phyloP scores from a whole-genome alignment of 2,113 vertebrate species.

The Ardeotis arabs region DNA sequence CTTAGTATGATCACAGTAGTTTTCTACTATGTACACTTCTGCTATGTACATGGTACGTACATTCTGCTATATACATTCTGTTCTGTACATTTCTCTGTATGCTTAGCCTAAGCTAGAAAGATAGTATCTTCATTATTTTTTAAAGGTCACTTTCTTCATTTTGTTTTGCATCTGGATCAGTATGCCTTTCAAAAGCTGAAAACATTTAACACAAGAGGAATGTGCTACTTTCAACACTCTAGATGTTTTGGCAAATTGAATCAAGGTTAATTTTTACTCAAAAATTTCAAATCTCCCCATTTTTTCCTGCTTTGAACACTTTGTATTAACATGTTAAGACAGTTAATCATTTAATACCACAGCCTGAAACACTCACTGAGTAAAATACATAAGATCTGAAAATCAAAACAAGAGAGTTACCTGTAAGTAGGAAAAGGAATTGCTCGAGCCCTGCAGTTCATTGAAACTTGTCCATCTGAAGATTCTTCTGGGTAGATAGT shows the following conservation, averaged over 20 bases:
- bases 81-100: too few species aligned
- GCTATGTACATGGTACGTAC: too few species aligned
- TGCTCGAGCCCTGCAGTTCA: conserved; percentile 90
- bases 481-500: conserved; percentile 97
- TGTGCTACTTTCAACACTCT: neutral
- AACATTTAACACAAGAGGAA: neutral
- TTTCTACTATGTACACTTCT: neutral
- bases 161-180: neutral
- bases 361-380: neutral
- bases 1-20: neutral
- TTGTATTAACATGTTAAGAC: neutral
- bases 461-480: conserved; percentile 89
- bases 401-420: conserved; percentile 71
- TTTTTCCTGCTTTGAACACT: neutral
- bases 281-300: neutral
- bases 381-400: neutral
- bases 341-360: neutral
- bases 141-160: neutral
- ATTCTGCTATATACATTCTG: too few species aligned
- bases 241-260: neutral
- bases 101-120: neutral
- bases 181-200: neutral
- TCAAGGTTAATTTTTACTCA: neutral
- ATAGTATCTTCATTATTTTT: neutral
- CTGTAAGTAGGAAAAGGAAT: conserved; percentile 90